A percentile compares a stretch with the other conserved stretches of the same genome.
These are phyloP conservation scores for Cinclus cinclus DNA, from an alignment of 2,113 vertebrate genomes.

Conservation along the genomic window DNA sequence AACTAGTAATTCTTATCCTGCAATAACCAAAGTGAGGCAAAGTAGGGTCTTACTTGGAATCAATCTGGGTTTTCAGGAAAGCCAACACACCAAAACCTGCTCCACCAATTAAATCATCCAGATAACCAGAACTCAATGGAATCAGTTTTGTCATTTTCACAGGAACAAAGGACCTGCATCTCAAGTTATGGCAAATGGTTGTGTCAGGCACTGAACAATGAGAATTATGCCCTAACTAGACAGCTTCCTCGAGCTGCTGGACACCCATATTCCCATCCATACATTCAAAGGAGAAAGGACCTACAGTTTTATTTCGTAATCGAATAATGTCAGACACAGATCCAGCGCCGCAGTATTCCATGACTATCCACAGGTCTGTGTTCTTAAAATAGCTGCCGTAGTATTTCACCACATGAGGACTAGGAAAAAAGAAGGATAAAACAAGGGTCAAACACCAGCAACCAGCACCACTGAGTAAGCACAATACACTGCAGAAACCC, in stretches of 20 bases:
- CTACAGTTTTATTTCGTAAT: conserved; percentile 92
- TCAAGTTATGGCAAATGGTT: neutral
- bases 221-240: neutral
- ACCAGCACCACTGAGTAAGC: neutral
- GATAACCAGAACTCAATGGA: neutral
- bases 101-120: neutral
- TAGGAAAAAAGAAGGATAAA: conserved; percentile 32
- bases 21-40: neutral
- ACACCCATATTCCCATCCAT: neutral
- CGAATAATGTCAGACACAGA: conserved; percentile 94
- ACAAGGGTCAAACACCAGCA: neutral
- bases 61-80: neutral
- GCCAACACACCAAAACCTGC: neutral
- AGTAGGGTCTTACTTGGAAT: neutral
- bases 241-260: neutral
- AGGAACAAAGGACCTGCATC: neutral
- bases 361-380: conserved; percentile 96
- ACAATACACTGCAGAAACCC: neutral
- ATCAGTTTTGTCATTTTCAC: neutral
- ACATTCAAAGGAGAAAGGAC: neutral
- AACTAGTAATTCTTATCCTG: neutral
- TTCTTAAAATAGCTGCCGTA: conserved; percentile 98
- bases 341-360: conserved; percentile 94
- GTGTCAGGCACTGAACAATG: neutral
- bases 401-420: conserved; percentile 91